Conservation (phyloP, 2,113 vertebrate genomes). For the Varanus komodoensis region DNA sequence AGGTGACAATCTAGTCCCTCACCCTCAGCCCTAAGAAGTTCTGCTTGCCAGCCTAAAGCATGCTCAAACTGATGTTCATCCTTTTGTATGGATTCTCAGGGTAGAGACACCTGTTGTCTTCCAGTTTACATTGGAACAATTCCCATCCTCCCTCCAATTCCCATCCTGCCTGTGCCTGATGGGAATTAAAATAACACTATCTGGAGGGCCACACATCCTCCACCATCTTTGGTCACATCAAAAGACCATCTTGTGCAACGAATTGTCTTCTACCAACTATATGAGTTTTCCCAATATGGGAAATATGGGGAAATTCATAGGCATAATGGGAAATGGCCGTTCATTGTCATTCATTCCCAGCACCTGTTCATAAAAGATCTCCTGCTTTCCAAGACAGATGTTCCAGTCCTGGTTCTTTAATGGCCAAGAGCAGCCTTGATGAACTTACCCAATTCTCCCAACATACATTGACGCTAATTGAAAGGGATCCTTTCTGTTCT, state of each 20-base stretch:
- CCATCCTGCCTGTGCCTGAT: background rate
- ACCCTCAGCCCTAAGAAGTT: too few relatives aligned
- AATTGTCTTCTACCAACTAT: background rate
- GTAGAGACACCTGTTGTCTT: background rate
- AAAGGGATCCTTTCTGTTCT: background rate
- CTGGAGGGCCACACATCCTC: background rate
- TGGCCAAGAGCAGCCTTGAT: background rate
- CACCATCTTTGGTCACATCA: background rate
- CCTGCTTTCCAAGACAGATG: background rate
- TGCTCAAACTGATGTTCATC: background rate
- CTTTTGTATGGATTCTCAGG: background rate
- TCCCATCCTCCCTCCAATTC: background rate
- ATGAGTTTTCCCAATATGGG: background rate
- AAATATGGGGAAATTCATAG: background rate
- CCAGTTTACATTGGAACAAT: background rate
- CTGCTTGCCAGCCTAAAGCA: background rate
- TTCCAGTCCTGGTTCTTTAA: background rate
- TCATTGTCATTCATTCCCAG: background rate
- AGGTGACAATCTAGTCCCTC: too few relatives aligned
- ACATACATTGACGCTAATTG: background rate
- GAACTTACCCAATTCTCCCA: background rate
- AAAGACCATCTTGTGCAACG: background rate
- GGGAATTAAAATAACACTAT: background rate
- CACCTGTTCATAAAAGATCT: background rate
- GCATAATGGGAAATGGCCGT: background rate